phyloP scores from a whole-genome alignment of 2,888 invertebrate species.

The Lasioglossum vierecki region DNA sequence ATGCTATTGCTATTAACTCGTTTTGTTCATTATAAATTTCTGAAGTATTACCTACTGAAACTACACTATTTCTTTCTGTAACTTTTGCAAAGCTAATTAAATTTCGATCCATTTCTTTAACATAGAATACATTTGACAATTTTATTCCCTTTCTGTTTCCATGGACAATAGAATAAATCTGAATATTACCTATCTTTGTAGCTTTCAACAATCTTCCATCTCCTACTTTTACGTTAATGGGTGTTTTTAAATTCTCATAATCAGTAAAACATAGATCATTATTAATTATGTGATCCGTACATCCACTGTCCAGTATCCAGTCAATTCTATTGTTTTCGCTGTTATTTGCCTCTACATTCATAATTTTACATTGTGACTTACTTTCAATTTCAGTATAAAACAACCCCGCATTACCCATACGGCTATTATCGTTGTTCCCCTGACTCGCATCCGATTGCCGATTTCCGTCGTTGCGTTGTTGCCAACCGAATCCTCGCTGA shows the following conservation, averaged over 20 bases:
- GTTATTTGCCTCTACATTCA: no score
- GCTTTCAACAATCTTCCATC: constrained; percentile 33
- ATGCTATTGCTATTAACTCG: constrained; percentile 30
- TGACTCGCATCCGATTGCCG: no score
- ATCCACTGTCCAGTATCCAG: constrained; percentile 46
- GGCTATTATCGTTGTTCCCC: no score
- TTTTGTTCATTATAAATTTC: constrained; percentile 34
- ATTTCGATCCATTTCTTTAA: constrained; percentile 44
- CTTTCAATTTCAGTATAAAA: no score
- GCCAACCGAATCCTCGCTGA: no score
- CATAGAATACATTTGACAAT: constrained; percentile 38
- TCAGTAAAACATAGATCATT: constrained; percentile 20
- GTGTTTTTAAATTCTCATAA: constrained; percentile 17
- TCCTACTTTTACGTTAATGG: constrained; percentile 36
- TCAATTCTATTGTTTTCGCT: constrained; percentile 2
- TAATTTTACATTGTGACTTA: no score
- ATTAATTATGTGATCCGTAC: constrained; percentile 46
- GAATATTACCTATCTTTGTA: constrained; percentile 38
- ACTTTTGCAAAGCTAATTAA: constrained; percentile 40
- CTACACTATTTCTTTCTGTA: constrained; percentile 37
- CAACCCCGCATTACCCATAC: no score
- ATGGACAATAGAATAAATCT: constrained; percentile 12
- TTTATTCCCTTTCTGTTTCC: not conserved
- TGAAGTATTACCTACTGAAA: constrained; percentile 15
- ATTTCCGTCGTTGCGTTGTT: no score